Evolutionary conservation across 2,888 invertebrate genomes (phyloP), one percentile per base, ranked within the genome.

Genomic region (Nephrotoma appendiculata): DNA sequence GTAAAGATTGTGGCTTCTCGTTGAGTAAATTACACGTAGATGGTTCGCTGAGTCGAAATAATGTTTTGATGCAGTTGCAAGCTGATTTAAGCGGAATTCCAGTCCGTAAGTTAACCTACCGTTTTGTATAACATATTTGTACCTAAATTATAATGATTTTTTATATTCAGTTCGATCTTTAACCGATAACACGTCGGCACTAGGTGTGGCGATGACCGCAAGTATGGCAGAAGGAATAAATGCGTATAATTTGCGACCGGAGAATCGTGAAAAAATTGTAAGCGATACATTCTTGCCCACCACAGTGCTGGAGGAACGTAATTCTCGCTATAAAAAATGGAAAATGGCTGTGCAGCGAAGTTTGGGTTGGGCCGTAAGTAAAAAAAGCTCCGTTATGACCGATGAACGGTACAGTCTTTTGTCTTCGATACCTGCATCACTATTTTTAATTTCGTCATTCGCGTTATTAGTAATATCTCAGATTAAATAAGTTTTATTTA

Each of bases 121-220:
- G 4, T 12, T 48, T 48, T 83, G 0, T 31, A 7, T 83, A 31
- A 83, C 2, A 31, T 31, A 19, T 42, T 48, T 48, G 6, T 42
- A n/a, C 42, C 15, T 84, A 15, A 15, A 84, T 15, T n/a, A 41
- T 84, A 84, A 43, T 42, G n/a, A 11, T 11, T 86, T 31, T 45
- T 85, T 43, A 9, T 31, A 88, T 88, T 0, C 90, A 95, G 96
- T 96, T 89, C 94, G 98, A 11, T 96, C 98, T 12, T 95, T 95
- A 87, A 94, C 96, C 90, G 94, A 96, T 89, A 98, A 99, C 91
- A 97, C 98, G 89, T 97, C 98, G 0, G 96, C 98, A 0, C 93
- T 99, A 88, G 99, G 99, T 41, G 98, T 95, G 48, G 99, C 98
- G 0, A 96, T 99, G 93, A 97, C 96, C 45, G 99, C 99, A 6